Evolutionary conservation across 1,140 invertebrate genomes (phyloP).

Genomic region (Brachystomella parvula): DNA sequence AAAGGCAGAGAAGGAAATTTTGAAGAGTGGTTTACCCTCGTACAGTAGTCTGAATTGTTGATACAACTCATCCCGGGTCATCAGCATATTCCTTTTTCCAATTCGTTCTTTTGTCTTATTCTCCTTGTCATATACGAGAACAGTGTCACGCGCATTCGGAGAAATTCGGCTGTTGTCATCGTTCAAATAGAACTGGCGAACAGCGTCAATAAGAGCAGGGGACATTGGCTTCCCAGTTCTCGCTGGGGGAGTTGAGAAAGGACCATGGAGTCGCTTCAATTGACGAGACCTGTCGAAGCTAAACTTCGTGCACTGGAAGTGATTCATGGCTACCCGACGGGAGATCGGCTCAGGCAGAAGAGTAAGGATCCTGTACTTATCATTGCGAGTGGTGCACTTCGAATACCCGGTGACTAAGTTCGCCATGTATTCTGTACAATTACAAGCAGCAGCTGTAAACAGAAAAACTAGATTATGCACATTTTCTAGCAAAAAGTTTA

Average conservation of each 20-base stretch:
- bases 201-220: not conserved
- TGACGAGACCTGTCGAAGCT: not conserved
- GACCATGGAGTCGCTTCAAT: not conserved
- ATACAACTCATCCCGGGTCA: not conserved
- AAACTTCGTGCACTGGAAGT: not conserved
- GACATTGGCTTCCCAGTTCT: not conserved
- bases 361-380: not conserved
- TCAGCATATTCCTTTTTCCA: not conserved
- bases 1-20: not conserved
- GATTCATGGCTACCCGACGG: not conserved
- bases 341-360: not conserved
- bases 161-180: not conserved
- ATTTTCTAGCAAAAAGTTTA: no score
- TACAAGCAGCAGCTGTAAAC: no score
- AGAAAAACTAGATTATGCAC: no score
- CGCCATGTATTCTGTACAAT: not conserved
- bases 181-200: not conserved
- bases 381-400: not conserved
- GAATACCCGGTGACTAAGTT: not conserved
- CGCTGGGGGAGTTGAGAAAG: not conserved
- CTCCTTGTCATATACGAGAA: not conserved
- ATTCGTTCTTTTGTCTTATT: not conserved
- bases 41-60: not conserved
- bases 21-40: not conserved
- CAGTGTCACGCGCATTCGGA: not conserved